Percentiles rank a stretch among this genome's conserved stretches.
Evolutionary conservation across 2,797 vertebrate species (phyloP).

Genomic region (Sebastes aleutianus): DNA sequence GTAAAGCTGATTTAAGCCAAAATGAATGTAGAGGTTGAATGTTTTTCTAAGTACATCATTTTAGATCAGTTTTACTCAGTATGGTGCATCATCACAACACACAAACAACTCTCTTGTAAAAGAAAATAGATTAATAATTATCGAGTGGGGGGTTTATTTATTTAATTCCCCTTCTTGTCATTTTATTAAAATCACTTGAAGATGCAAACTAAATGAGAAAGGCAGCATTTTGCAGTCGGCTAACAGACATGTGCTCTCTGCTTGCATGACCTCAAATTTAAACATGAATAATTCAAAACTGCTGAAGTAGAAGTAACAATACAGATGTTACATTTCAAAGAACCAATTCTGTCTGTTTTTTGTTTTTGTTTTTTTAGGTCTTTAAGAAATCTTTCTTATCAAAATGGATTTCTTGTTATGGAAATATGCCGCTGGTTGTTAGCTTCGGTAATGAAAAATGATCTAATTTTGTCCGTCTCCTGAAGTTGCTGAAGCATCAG

Average conservation of each 20-base stretch:
- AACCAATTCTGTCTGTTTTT: constrained; percentile 11
- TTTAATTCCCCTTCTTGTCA: neutral
- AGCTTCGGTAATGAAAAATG: constrained; percentile 51
- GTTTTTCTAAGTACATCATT: neutral
- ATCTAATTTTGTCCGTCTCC: constrained; percentile 30
- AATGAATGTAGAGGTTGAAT: neutral
- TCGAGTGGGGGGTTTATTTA: neutral
- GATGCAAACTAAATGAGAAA: constrained; percentile 4
- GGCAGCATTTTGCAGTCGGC: neutral
- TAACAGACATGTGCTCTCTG: constrained; percentile 20
- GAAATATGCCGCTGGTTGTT: neutral
- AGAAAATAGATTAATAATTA: neutral
- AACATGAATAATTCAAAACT: constrained; percentile 49
- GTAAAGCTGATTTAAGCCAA: neutral
- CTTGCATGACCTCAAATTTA: constrained; percentile 27
- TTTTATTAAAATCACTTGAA: neutral
- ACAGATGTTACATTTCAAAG: constrained; percentile 29
- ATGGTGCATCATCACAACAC: neutral
- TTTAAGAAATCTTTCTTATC: neutral
- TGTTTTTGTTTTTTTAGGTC: neutral
- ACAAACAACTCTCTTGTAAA: neutral
- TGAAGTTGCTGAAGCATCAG: constrained; percentile 50
- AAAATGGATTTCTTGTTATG: constrained; percentile 2
- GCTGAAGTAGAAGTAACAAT: constrained; percentile 20
- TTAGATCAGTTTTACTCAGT: neutral